Evolutionary conservation across 2,888 invertebrate species (phyloP).

Genomic region (Cordylochernes scorpioides): DNA sequence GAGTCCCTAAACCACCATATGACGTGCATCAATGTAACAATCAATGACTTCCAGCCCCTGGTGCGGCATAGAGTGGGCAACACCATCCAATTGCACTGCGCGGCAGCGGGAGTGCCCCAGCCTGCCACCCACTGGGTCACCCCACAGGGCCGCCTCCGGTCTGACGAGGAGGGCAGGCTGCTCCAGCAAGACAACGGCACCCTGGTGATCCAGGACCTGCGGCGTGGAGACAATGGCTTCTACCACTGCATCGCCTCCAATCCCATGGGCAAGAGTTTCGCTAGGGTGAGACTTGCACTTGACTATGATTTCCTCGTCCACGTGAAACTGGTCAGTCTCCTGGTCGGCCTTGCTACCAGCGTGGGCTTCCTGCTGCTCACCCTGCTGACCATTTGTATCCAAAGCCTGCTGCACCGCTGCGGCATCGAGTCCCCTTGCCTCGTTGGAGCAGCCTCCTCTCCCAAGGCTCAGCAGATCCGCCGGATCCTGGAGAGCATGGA

Average conservation of each 20-base stretch:
- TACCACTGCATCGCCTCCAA: constrained; percentile 67
- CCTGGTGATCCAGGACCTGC: constrained; percentile 7
- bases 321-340: constrained; percentile 52
- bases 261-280: constrained; percentile 47
- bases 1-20: constrained; percentile 28
- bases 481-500: constrained; percentile 71
- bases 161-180: constrained; percentile 6
- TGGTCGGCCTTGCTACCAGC: constrained; percentile 53
- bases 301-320: constrained; percentile 58
- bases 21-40: constrained; percentile 36
- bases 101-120: constrained; percentile 92
- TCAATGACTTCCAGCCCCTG: constrained; percentile 10
- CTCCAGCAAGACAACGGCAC: constrained; percentile 7
- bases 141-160: constrained; percentile 33
- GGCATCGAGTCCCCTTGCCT: constrained; percentile 30
- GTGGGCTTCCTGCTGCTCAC: constrained; percentile 50
- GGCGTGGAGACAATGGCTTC: constrained; percentile 9
- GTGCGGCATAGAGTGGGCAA: constrained; percentile 22
- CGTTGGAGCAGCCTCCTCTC: constrained; percentile 32
- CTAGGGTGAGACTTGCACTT: constrained; percentile 45
- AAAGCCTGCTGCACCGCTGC: constrained; percentile 22
- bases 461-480: constrained; percentile 53
- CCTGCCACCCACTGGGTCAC: constrained; percentile 71
- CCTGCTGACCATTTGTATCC: constrained; percentile 44
- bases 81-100: constrained; percentile 51